These are phyloP conservation scores for Bactericera cockerelli DNA, from an alignment of 1,140 invertebrate species.

Conservation along the genomic window DNA sequence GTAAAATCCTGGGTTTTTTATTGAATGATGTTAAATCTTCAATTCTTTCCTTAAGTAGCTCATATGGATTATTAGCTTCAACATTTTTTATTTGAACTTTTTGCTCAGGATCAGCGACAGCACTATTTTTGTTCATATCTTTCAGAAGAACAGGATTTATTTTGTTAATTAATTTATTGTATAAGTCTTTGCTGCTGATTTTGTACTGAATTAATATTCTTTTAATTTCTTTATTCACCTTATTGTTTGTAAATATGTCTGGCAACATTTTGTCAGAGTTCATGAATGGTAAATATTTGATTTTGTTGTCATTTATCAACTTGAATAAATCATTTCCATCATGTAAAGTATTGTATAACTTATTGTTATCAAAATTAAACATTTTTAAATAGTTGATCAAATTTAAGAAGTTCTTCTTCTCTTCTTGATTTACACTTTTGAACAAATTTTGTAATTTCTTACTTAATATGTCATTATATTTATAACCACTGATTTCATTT, in stretches of 20 bases:
- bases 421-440: conserved; percentile 3
- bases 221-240: conserved; percentile 2
- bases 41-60: background rate
- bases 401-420: background rate
- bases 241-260: background rate
- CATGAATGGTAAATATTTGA: conserved; percentile 1
- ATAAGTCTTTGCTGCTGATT: conserved; percentile 6
- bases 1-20: background rate
- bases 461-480: background rate
- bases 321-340: background rate
- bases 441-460: background rate
- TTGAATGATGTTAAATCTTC: conserved; percentile 4
- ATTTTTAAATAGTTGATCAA: conserved; percentile 4
- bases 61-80: too few species aligned
- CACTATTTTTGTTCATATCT: background rate
- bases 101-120: too few species aligned
- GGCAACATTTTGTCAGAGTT: background rate
- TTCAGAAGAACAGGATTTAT: background rate
- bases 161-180: background rate
- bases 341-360: background rate
- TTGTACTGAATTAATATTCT: background rate
- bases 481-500: background rate
- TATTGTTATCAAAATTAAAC: background rate
- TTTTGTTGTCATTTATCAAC: background rate
- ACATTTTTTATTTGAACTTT: background rate